Evolutionary conservation across 64 coral and sea anemone genomes (phyloP), one percentile per base, ranked within the genome.

Genomic region (Porites lutea): DNA sequence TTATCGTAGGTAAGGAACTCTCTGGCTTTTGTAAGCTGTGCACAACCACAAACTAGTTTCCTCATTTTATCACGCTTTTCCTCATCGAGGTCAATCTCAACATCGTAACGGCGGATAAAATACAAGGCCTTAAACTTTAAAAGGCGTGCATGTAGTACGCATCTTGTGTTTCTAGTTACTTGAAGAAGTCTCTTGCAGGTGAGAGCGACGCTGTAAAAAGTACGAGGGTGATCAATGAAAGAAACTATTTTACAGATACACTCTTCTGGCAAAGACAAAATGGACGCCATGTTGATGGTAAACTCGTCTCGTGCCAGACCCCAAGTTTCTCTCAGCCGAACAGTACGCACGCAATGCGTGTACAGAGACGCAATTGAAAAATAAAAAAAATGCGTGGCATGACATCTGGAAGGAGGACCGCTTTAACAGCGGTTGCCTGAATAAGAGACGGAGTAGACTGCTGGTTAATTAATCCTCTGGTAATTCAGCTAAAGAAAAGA

Each of bases 191-290:
- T 63, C 18, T 65, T 44, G 54, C 93, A 95, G 2, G 93, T 61
- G 14, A 95, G 67, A 48, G 69, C 66, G 52, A 91, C 50, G 88
- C 65, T 91, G 44, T 80, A 52, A 62, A 91, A 88, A 14, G 82
- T 52, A 61, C 5, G 2, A 0, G 52, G 62, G 59, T 87, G 81
- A 46, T 79, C 43, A 48, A 95, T 6, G 79, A n/a, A 88, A 1
- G 88, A 71, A 63, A 92, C 21, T 48, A 92, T 88, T 9, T 16
- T 50, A 6, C 22, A 49, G 12, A 92, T 19, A 63, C 89, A 88
- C 45, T 91, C 89, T 13, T 95, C 77, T 23, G 87, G 87, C n/a
- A 92, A 22, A 27, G 59, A 23, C 45, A 87, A 82, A 13, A 91
- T 82, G 58, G 74, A 87, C 19, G 82, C 86, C 75, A 71, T 71